Percentiles rank a stretch among this genome's conserved stretches.
Conservation (phyloP, 2,888 invertebrate species). For the Lypha dubia region DNA sequence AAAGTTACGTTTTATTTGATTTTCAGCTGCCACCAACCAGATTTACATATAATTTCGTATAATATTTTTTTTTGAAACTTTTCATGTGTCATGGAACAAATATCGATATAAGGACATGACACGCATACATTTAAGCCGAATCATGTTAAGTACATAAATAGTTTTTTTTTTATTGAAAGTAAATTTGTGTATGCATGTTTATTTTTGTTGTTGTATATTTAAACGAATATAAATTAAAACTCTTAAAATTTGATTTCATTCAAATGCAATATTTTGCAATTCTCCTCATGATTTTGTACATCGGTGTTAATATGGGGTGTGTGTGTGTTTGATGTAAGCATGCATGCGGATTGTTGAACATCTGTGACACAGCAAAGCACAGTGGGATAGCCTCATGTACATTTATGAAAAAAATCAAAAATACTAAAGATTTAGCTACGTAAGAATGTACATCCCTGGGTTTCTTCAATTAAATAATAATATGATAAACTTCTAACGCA, state of each 20-base stretch:
- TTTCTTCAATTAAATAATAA: too few species aligned
- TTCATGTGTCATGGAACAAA: background rate
- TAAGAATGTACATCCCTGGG: too few species aligned
- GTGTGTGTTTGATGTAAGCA: too few species aligned
- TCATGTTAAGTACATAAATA: too few species aligned
- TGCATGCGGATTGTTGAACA: background rate
- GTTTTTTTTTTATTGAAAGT: too few species aligned
- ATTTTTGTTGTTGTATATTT: background rate
- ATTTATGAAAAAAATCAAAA: background rate
- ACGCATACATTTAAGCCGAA: background rate
- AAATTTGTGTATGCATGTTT: background rate
- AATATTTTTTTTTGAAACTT: background rate
- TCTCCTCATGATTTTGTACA: too few species aligned
- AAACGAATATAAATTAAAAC: background rate
- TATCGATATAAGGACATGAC: background rate
- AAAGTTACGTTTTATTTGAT: slow-evolving; percentile 25
- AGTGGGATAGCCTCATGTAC: too few species aligned
- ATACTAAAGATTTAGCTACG: too few species aligned
- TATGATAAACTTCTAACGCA: too few species aligned
- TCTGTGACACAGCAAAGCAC: too few species aligned
- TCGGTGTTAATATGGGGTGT: too few species aligned
- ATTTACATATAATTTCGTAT: background rate
- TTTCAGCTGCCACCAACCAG: background rate
- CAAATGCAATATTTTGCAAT: too few species aligned
- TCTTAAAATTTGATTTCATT: background rate